Conservation (phyloP, 2,888 invertebrate genomes). For the Mimumesa dahlbomi region DNA sequence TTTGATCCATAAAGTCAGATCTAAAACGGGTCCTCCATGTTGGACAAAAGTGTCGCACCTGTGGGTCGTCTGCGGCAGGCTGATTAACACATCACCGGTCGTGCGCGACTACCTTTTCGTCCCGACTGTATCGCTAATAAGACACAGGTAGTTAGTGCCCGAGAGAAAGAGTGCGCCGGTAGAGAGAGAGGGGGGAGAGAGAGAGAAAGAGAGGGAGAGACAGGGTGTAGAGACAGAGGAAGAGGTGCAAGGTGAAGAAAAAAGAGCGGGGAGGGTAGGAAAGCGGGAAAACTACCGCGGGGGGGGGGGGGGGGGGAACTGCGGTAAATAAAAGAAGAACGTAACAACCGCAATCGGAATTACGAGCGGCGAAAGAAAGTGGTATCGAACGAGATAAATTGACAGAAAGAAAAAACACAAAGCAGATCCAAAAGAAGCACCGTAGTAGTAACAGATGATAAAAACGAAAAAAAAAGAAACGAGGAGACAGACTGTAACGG, state of each 20-base stretch:
- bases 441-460: too few relatives aligned
- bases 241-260: slow-evolving; percentile 29
- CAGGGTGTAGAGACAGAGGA: slow-evolving; percentile 22
- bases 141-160: slow-evolving; percentile 78
- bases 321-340: slow-evolving; percentile 27
- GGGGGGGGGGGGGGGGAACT: background rate
- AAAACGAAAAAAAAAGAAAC: too few relatives aligned
- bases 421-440: too few relatives aligned
- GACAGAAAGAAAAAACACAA: background rate
- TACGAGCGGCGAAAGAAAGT: too few relatives aligned
- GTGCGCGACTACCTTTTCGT: slow-evolving; percentile 74
- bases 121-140: slow-evolving; percentile 79
- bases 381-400: slow-evolving; percentile 36
- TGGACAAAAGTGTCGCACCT: slow-evolving; percentile 18
- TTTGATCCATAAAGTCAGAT: too few relatives aligned
- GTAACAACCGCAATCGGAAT: too few relatives aligned
- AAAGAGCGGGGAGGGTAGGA: too few relatives aligned
- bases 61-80: slow-evolving; percentile 28
- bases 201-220: slow-evolving; percentile 18
- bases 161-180: slow-evolving; percentile 53
- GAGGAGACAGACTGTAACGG: too few relatives aligned
- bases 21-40: background rate
- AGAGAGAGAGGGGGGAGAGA: slow-evolving; percentile 23
- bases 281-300: slow-evolving; percentile 7
- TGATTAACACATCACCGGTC: slow-evolving; percentile 73